A percentile compares a stretch with the other conserved stretches of the same genome.
Evolutionary conservation across 2,888 invertebrate genomes (phyloP).

Genomic region (Ophonus ardosiacus): DNA sequence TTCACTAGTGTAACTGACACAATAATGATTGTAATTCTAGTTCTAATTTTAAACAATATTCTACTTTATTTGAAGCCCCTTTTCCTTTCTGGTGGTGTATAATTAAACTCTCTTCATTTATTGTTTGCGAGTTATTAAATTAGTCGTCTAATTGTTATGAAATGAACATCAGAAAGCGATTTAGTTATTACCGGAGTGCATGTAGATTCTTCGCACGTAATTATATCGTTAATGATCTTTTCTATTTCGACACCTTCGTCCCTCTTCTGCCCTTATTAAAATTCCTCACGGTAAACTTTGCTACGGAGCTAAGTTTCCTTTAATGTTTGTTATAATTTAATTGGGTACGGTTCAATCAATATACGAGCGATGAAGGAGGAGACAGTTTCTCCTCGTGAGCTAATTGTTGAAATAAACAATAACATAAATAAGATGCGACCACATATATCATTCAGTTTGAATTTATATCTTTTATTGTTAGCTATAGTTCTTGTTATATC

Average conservation of each 20-base stretch:
- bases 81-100: not conserved
- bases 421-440: not conserved
- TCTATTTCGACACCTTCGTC: slow-evolving; percentile 48
- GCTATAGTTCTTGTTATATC: not conserved
- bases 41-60: too few relatives aligned
- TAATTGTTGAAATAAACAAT: slow-evolving; percentile 11
- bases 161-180: slow-evolving; percentile 56
- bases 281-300: slow-evolving; percentile 57
- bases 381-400: not conserved
- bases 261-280: slow-evolving; percentile 51
- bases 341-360: slow-evolving; percentile 59
- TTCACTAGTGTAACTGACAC: too few relatives aligned
- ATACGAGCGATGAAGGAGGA: not conserved
- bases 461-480: slow-evolving; percentile 10
- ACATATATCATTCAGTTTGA: not conserved
- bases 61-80: too few relatives aligned
- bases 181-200: slow-evolving; percentile 49
- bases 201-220: slow-evolving; percentile 58
- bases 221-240: slow-evolving; percentile 60
- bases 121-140: slow-evolving; percentile 49
- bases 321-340: slow-evolving; percentile 61
- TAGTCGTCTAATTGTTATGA: slow-evolving; percentile 44
- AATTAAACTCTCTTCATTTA: slow-evolving; percentile 10
- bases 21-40: too few relatives aligned
- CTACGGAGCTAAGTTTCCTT: slow-evolving; percentile 45